phyloP scores from a whole-genome alignment of 1,140 invertebrate species.

The Drosophila persimilis region DNA sequence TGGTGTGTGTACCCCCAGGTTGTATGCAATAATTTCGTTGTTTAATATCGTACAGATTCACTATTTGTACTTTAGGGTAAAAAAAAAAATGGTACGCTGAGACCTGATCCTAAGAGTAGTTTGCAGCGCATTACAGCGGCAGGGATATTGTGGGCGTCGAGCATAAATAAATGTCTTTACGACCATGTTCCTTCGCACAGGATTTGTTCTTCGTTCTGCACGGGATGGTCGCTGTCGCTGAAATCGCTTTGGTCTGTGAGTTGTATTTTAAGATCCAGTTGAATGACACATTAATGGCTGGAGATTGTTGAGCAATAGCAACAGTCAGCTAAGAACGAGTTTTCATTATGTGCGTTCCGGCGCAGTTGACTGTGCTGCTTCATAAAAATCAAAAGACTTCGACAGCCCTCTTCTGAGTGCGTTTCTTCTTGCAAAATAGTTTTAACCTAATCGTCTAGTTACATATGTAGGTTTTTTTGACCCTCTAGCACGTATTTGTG shows the following conservation, averaged over 20 bases:
- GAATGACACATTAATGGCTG: conserved; percentile 61
- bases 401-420: conserved; percentile 43
- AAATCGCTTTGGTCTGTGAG: conserved; percentile 47
- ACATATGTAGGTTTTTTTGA: too few relatives aligned
- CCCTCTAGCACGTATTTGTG: too few relatives aligned
- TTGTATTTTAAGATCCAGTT: conserved; percentile 63
- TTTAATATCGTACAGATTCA: conserved; percentile 62
- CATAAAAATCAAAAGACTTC: conserved; percentile 60
- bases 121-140: conserved; percentile 28
- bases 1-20: too few relatives aligned
- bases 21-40: too few relatives aligned
- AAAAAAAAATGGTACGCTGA: conserved; percentile 38
- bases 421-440: conserved; percentile 54
- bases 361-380: conserved; percentile 25
- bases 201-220: conserved; percentile 69
- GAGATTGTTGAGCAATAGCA: conserved; percentile 60
- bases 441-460: not conserved
- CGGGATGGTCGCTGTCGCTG: conserved; percentile 28
- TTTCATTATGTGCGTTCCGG: conserved; percentile 29
- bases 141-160: conserved; percentile 61
- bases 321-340: conserved; percentile 47
- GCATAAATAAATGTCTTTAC: conserved; percentile 75
- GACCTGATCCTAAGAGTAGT: conserved; percentile 7
- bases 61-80: conserved; percentile 57
- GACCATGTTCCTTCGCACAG: conserved; percentile 55